Base-by-base conservation (phyloP, 2,113 vertebrate species). In the Chrysemys picta region DNA sequence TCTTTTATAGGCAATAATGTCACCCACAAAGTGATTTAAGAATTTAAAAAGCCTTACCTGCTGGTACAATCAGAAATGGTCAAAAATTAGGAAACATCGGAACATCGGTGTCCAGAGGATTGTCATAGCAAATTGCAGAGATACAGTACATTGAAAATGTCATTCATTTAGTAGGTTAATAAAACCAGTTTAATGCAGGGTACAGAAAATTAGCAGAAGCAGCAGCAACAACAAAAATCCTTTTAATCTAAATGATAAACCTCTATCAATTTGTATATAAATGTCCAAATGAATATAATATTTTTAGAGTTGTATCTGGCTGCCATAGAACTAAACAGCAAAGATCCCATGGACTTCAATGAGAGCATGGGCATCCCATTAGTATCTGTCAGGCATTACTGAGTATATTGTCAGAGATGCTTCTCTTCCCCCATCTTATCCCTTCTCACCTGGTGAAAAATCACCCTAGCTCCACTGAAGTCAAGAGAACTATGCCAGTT, bases 171-270 rank as follows among this genome's bases (percentile, higher is more conserved):
- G 14, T 10, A 45, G 2, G 1, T 65, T 86, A 52, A 49, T 35
- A 80, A 87, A 94, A 87, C n/a, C 54, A 49, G 9, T n/a, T 85
- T 53, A 72, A 83, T 12, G 2, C 1, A 19, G 5, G 85, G 16
- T 65, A 65, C 31, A 65, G 35, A 59, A 65, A 35, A n/a, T n/a
- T 59, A 87, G 4, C 62, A 65, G 35, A 24, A 90, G 50, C 45
- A 45, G 45, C 42, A 91, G 54, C 82, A 83, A 25, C 5, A 83
- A 90, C 86, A 81, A 0, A 0, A 10, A 93, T 38, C 31, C 2
- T 95, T 87, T 90, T 13, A 93, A 21, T 65, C 16, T 13, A 90
- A 42, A 82, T 62, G 59, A 31, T 62, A 62, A 62, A 35, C 62
- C 57, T 90, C 57, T 81, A 24, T 53, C 57, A 24, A 5, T 62